Base-by-base conservation (phyloP, 2,797 vertebrate genomes). In the Trichosurus vulpecula region DNA sequence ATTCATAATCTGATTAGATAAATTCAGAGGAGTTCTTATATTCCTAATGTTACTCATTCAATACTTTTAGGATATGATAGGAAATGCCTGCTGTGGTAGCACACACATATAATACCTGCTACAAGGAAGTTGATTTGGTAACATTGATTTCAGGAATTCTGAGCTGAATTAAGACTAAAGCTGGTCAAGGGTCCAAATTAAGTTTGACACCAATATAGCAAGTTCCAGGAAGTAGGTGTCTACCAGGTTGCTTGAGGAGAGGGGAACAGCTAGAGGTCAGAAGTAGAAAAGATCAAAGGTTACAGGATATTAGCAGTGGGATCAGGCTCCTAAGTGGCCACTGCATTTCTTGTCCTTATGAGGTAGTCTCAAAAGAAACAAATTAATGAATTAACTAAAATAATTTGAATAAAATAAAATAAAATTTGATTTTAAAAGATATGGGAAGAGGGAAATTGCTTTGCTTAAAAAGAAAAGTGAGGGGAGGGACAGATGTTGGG, bases 1-100 rank as follows among this genome's bases (percentile, higher is more conserved):
- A 92, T 95, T 94, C 29, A 92, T 90, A 96, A 96, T 90, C 57
- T 47, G 12, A 41, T 92, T 58, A 92, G 52, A 97, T 87, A 87
- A 94, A 16, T 92, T 95, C 92, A 87, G 58, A 54, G 9, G 54
- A 13, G 2, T 89, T 92, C 30, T 93, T 74, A 92, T n/a, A 94
- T 97, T 97, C 66, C 51, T 9, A 81, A 47, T 11, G 9, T 3
- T 81, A 47, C 6, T 81, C 3, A n/a, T 54, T 57, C 47, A 94
- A 30, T 12, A 22, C 0, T 74, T 57, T 29, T 14, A 55, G 13
- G 25, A n/a, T 61, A 10, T 90, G 41, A 92, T 58, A 91, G 56
- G 61, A 19, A 92, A 90, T 52, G 90, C 29, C 10, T 51, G 2
- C 9, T 54, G 29, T 55, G 35, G 16, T 92, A 11, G 35, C 9